A percentile compares a stretch with the other conserved stretches of the same genome.
Evolutionary conservation across 2,888 invertebrate genomes (phyloP).

Genomic region (Agrotis ipsilon): DNA sequence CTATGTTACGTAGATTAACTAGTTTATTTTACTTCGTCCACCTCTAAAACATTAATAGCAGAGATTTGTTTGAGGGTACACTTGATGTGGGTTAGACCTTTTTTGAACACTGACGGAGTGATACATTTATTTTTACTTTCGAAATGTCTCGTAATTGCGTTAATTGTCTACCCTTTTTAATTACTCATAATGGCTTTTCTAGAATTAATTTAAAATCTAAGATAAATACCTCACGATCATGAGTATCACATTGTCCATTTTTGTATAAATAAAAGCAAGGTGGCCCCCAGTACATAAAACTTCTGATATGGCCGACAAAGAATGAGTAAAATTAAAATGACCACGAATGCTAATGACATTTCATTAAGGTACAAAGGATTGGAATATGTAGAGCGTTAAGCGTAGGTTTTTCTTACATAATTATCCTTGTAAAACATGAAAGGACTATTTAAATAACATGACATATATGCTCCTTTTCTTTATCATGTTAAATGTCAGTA

Average conservation of each 20-base stretch:
- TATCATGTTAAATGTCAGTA: slow-evolving; percentile 4
- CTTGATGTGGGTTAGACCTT: slow-evolving; percentile 15
- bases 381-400: slow-evolving; percentile 13
- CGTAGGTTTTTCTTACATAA: slow-evolving; percentile 38
- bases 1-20: slow-evolving; percentile 19
- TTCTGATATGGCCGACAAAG: slow-evolving; percentile 6
- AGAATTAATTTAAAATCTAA: not conserved
- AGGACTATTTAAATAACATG: slow-evolving; percentile 10
- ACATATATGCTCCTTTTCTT: not conserved
- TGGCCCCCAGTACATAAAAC: not conserved
- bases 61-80: slow-evolving; percentile 8
- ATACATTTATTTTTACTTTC: not conserved
- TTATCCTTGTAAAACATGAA: slow-evolving; percentile 8
- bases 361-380: slow-evolving; percentile 43
- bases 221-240: not conserved
- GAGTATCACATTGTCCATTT: not conserved
- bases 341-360: slow-evolving; percentile 46
- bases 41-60: slow-evolving; percentile 12
- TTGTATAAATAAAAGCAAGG: slow-evolving; percentile 14
- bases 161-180: not conserved
- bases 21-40: slow-evolving; percentile 32
- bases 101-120: not conserved
- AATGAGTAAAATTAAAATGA: slow-evolving; percentile 33
- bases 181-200: not conserved
- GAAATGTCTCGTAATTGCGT: not conserved